These are phyloP conservation scores for Ecliptopera silaceata DNA, from an alignment of 2,888 invertebrate genomes.

Conservation along the genomic window DNA sequence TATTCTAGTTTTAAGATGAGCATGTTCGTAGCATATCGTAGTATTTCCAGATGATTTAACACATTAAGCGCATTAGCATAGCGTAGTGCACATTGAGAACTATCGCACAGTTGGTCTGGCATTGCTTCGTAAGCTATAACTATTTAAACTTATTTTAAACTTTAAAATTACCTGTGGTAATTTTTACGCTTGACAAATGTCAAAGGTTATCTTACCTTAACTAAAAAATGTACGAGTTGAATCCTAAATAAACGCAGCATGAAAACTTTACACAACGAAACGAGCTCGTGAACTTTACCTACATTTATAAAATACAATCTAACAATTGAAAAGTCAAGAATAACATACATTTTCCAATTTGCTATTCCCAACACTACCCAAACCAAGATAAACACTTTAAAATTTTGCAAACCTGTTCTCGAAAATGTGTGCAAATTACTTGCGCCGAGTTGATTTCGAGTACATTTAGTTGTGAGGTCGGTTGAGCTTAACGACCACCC, in stretches of 20 bases:
- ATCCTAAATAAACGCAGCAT: background rate
- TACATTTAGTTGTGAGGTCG: slow-evolving; percentile 41
- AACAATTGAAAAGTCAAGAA: slow-evolving; percentile 1
- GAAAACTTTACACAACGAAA: no score
- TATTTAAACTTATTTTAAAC: background rate
- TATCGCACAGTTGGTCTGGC: background rate
- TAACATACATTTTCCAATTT: slow-evolving; percentile 6
- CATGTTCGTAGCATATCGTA: slow-evolving; percentile 1
- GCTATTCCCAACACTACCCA: slow-evolving; percentile 14
- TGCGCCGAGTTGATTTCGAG: slow-evolving; percentile 38
- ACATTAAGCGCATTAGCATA: slow-evolving; percentile 1
- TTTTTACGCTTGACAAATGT: background rate
- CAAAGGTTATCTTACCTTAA: no score
- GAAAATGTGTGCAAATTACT: slow-evolving; percentile 32
- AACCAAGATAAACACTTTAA: slow-evolving; percentile 24
- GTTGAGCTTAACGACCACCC: slow-evolving; percentile 51
- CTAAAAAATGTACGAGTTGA: no score
- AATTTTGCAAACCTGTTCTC: slow-evolving; percentile 25
- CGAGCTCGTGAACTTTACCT: background rate
- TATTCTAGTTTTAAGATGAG: background rate
- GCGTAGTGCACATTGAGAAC: background rate
- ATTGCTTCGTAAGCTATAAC: background rate
- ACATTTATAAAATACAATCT: background rate
- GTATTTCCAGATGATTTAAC: slow-evolving; percentile 2
- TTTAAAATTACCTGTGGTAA: background rate